Percentiles rank a stretch among this genome's conserved stretches.
Conservation (phyloP, 2,888 invertebrate species). For the Archips xylosteana region DNA sequence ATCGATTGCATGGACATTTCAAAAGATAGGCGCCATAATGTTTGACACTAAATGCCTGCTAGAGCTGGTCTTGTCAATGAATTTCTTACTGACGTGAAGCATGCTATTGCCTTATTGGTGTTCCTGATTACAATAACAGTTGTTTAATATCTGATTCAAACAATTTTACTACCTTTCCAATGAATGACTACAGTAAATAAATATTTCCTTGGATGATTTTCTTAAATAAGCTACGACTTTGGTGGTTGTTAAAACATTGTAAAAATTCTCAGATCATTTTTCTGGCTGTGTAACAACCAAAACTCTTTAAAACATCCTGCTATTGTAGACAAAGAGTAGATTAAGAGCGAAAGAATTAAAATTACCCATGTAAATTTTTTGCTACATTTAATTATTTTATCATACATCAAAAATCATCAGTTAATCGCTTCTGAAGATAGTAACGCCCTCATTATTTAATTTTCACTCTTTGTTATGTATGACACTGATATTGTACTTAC, state of each 20-base stretch:
- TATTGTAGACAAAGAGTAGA: too few species aligned
- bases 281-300: too few species aligned
- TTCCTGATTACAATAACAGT: slow-evolving; percentile 8
- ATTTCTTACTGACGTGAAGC: background rate
- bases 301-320: too few species aligned
- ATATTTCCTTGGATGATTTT: background rate
- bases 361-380: too few species aligned
- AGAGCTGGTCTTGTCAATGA: slow-evolving; percentile 33
- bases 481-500: background rate
- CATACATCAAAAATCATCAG: too few species aligned
- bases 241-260: too few species aligned
- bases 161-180: background rate
- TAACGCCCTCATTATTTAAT: background rate
- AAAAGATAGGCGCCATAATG: slow-evolving; percentile 44
- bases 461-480: background rate
- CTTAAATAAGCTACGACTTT: too few species aligned
- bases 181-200: background rate
- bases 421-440: background rate
- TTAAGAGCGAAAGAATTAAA: too few species aligned
- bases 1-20: slow-evolving; percentile 56
- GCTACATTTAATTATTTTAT: too few species aligned
- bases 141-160: slow-evolving; percentile 1
- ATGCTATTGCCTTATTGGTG: background rate
- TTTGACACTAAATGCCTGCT: slow-evolving; percentile 55
- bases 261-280: too few species aligned